Conservation (phyloP, 1,140 invertebrate genomes). For the Sipha flava region DNA sequence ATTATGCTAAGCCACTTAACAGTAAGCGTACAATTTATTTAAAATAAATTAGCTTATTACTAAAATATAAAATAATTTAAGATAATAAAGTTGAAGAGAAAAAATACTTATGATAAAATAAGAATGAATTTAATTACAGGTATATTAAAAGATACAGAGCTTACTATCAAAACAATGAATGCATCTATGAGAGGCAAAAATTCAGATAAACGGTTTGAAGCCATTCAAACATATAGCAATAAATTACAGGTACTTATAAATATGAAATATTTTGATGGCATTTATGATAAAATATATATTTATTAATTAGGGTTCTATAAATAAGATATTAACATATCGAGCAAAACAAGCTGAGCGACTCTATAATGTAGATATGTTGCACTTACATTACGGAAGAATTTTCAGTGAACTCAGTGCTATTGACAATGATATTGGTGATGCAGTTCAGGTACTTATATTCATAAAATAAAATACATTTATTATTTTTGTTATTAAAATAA, state of each 20-base stretch:
- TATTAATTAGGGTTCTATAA: not conserved
- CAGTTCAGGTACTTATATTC: constrained; percentile 52
- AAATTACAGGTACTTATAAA: constrained; percentile 21
- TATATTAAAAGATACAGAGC: constrained; percentile 5
- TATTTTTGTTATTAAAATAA: not conserved
- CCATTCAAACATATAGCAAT: constrained; percentile 20
- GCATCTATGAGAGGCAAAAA: not conserved
- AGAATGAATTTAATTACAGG: not conserved
- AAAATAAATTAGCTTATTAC: too few species aligned
- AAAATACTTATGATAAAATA: not conserved
- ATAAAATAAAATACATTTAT: not conserved
- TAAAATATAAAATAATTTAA: not conserved
- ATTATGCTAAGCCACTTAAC: not conserved
- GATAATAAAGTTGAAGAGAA: not conserved
- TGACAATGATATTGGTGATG: constrained; percentile 74
- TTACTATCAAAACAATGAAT: constrained; percentile 16
- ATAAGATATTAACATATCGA: constrained; percentile 9
- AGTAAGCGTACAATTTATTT: not conserved
- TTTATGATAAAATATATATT: not conserved
- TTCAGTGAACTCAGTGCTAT: constrained; percentile 80
- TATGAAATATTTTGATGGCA: not conserved
- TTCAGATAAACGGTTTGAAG: constrained; percentile 12
- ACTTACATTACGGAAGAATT: constrained; percentile 70
- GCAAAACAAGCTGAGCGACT: constrained; percentile 38
- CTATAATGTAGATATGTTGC: constrained; percentile 70